A percentile compares a stretch with the other conserved stretches of the same genome.
These are phyloP conservation scores for Stomorhina lunata DNA, from an alignment of 2,888 invertebrate species.

Conservation along the genomic window DNA sequence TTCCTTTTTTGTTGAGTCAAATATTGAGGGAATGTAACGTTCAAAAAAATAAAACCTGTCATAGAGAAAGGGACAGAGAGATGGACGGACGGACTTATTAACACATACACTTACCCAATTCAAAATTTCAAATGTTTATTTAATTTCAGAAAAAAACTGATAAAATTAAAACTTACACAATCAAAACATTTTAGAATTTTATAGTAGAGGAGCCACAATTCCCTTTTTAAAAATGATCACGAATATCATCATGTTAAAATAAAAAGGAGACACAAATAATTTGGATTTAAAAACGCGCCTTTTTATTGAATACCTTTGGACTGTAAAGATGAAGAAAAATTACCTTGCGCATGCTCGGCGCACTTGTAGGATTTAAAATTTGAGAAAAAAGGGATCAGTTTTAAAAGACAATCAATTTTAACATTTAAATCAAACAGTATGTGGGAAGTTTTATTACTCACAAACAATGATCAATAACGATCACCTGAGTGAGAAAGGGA, in stretches of 20 bases:
- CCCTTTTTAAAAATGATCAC: no score
- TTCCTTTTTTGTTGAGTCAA: not conserved
- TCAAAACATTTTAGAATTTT: not conserved
- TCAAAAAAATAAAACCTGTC: not conserved
- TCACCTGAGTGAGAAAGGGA: not conserved
- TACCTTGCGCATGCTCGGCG: conserved; percentile 39
- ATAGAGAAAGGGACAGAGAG: not conserved
- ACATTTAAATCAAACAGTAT: not conserved
- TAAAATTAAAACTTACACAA: not conserved
- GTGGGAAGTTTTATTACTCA: conserved; percentile 24
- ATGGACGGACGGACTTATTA: not conserved
- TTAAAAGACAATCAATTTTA: not conserved
- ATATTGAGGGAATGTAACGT: no score
- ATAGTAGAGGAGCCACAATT: no score
- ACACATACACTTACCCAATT: conserved; percentile 1
- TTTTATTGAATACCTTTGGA: no score
- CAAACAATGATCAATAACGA: conserved; percentile 16
- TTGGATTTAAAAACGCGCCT: conserved; percentile 30
- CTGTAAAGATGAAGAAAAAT: no score
- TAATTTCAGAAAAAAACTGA: not conserved
- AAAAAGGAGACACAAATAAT: conserved; percentile 10
- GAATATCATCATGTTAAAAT: no score
- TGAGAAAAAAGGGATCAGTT: not conserved
- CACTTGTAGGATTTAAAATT: conserved; percentile 39
- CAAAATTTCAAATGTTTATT: not conserved